These are phyloP conservation scores for Falco rusticolus DNA, from an alignment of 2,797 vertebrate genomes.

Conservation along the genomic window DNA sequence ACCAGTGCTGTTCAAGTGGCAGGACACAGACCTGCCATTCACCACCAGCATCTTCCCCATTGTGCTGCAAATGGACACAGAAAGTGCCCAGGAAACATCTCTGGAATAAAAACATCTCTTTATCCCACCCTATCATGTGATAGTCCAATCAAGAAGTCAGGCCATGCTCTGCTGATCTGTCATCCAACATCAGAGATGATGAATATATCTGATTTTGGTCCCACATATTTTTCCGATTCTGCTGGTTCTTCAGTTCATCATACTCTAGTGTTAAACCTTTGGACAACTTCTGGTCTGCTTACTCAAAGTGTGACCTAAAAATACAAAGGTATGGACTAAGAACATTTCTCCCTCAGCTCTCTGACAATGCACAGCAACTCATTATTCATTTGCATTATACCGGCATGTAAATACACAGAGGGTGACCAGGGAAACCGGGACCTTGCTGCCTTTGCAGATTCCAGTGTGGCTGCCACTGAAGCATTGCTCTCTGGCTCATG, in stretches of 20 bases:
- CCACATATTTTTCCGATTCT: background rate
- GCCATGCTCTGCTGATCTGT: background rate
- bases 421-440: background rate
- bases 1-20: background rate
- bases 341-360: background rate
- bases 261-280: background rate
- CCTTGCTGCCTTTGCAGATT: background rate
- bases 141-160: background rate
- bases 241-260: background rate
- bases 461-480: background rate
- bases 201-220: background rate
- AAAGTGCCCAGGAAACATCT: background rate
- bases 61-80: background rate
- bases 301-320: background rate
- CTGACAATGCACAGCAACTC: background rate
- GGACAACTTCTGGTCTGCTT: background rate
- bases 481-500: background rate
- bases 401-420: background rate
- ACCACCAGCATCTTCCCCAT: rapidly evolving
- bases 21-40: background rate
- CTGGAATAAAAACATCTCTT: background rate
- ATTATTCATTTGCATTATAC: background rate
- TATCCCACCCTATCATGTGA: background rate
- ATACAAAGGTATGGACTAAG: background rate
- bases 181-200: background rate